Evolutionary conservation across 2,113 vertebrate genomes (phyloP).

Genomic region (Petromus typicus): DNA sequence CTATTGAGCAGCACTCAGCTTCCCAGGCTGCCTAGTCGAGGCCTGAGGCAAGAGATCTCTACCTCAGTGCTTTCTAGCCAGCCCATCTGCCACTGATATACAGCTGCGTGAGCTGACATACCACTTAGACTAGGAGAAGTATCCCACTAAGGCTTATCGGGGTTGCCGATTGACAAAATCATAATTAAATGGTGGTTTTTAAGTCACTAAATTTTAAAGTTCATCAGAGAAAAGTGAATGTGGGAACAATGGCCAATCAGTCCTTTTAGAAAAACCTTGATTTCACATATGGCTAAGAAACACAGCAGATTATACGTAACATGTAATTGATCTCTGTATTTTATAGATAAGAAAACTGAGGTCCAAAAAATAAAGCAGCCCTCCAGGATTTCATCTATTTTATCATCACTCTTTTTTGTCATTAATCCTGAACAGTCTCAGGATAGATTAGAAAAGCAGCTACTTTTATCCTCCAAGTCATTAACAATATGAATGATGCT

Average conservation of each 20-base stretch:
- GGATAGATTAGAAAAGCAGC: constrained; percentile 26
- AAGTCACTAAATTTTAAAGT: neutral
- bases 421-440: constrained; percentile 11
- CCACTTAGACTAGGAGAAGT: neutral
- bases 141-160: neutral
- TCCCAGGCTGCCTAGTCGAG: neutral
- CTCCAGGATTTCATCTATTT: neutral
- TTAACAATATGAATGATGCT: neutral
- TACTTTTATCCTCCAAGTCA: neutral
- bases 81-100: neutral
- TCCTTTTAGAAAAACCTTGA: neutral
- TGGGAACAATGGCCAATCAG: neutral
- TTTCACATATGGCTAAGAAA: constrained; percentile 34
- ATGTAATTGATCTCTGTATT: neutral
- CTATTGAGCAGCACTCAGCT: neutral
- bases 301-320: neutral
- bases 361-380: neutral
- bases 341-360: constrained; percentile 42
- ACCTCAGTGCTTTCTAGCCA: neutral
- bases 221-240: neutral
- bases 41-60: neutral
- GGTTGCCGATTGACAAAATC: neutral
- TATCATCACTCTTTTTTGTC: neutral
- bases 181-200: neutral
- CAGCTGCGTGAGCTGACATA: neutral